Base-by-base conservation (phyloP, 1,140 invertebrate species). In the Drosophila truncata region DNA sequence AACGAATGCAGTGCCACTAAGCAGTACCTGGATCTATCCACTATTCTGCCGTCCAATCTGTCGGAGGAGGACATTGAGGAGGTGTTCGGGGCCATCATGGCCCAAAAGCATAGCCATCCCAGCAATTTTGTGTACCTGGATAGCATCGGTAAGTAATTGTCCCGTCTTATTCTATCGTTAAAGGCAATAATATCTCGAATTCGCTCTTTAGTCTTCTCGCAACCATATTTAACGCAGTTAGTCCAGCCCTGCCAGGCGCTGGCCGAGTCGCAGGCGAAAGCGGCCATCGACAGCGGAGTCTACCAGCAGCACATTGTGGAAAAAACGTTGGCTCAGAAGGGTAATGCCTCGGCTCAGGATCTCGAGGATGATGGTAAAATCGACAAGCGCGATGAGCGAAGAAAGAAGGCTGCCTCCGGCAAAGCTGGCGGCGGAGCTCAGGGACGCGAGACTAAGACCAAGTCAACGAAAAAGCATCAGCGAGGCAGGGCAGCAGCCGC, bases 391-490 rank as follows among this genome's bases (percentile, higher is more conserved):
- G 97, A 99, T 54, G 97, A 99, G 82, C 94, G 98, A 37, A 94
- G 97, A 70, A 98, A 98, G 86, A 98, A 98, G 93, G 97, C 97
- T 3, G 93, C 95, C 31, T 95, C 95, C 66, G 97, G 97, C 5
- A 98, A 98, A 94, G 95, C 94, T 47, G 97, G 98, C 31, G 98
- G 98, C 37, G 98, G 98, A 14, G 96, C 95, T 33, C 98, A 99
- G 93, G 98, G 98, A 1, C 94, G 98, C 60, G 98, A 99, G 94
- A 98, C 98, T 1, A 99, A 99, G 94, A 99, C 97, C 0, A 99
- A 98, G 93, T 96, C 98, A 8, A 96, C 96, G 0, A 99, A 99
- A 86, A 97, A 97, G 85, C 94, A 95, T 91, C 93, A 93, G 66
- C 93, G 92, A 31, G 94, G 93, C 92, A 91, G 50, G 91, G 93